phyloP scores from a whole-genome alignment of 2,797 vertebrate species.

The Typhlichthys subterraneus region DNA sequence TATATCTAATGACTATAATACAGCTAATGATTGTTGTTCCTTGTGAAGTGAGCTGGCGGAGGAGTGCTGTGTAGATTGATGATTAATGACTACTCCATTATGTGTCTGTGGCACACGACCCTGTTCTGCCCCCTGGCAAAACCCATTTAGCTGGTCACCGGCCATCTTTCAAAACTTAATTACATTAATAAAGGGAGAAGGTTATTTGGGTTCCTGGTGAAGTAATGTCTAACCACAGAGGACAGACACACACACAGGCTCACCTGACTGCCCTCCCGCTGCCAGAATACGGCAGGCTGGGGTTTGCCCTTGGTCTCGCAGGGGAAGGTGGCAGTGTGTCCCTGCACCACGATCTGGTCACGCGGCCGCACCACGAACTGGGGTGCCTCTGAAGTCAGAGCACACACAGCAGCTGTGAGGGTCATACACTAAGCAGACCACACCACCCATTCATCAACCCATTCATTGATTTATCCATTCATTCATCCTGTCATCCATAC shows the following conservation, averaged over 20 bases:
- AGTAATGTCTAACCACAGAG: conserved; percentile 6
- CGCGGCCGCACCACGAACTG: conserved; percentile 95
- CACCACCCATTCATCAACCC: conserved; percentile 6
- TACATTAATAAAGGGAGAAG: conserved; percentile 18
- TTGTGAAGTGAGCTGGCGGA: conserved; percentile 84
- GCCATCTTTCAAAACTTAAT: conserved; percentile 24
- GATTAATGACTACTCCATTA: conserved; percentile 93
- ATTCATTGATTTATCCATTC: conserved; percentile 41
- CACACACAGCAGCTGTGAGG: conserved; percentile 42
- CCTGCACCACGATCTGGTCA: conserved; percentile 97
- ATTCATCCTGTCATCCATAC: conserved; percentile 32
- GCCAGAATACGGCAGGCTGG: conserved; percentile 98
- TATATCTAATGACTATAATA: conserved; percentile 93
- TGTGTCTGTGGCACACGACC: conserved; percentile 80
- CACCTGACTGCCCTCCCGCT: conserved; percentile 97
- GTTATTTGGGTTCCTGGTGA: conserved; percentile 8
- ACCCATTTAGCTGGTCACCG: conserved; percentile 36
- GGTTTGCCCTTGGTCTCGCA: conserved; percentile 98
- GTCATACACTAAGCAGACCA: conserved; percentile 51
- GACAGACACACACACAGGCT: conserved; percentile 46
- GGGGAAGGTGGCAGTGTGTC: conserved; percentile 91
- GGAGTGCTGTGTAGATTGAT: conserved; percentile 81
- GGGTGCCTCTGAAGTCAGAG: conserved; percentile 86
- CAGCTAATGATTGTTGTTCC: conserved; percentile 87
- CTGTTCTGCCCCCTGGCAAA: conserved; percentile 29